Conservation (phyloP, 1,140 invertebrate species). For the Papilio dardanus region DNA sequence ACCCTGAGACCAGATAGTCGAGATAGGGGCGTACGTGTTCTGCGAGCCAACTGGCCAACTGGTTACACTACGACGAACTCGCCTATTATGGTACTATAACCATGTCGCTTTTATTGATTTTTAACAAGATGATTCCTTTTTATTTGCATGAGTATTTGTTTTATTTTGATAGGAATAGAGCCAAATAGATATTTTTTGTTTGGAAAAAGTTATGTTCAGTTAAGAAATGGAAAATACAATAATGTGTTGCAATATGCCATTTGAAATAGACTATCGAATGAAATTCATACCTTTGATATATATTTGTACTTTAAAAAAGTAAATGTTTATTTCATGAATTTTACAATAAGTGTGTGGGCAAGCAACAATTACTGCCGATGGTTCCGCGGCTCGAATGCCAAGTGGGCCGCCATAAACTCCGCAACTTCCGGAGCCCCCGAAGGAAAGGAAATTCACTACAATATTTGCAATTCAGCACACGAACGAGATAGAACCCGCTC, state of each 20-base stretch:
- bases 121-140: slow-evolving; percentile 1
- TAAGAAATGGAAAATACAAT: no score
- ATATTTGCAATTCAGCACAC: slow-evolving; percentile 66
- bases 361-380: slow-evolving; percentile 60
- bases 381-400: slow-evolving; percentile 61
- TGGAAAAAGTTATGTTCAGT: no score
- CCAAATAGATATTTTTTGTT: no score
- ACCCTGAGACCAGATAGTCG: slow-evolving; percentile 21
- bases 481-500: slow-evolving; percentile 50
- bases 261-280: background rate
- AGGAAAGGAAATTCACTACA: slow-evolving; percentile 76
- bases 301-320: background rate
- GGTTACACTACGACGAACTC: slow-evolving; percentile 23
- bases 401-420: slow-evolving; percentile 56
- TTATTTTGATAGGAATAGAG: no score
- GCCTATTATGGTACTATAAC: background rate
- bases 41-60: slow-evolving; percentile 20
- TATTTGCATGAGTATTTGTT: background rate
- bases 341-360: slow-evolving; percentile 24
- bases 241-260: no score
- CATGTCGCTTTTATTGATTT: slow-evolving; percentile 11
- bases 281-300: background rate
- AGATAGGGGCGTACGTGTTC: slow-evolving; percentile 12
- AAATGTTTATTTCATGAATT: background rate
- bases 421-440: slow-evolving; percentile 72